Percentiles rank a stretch among this genome's conserved stretches.
Evolutionary conservation across 2,888 invertebrate species (phyloP).

Genomic region (Rhaphigaster nebulosa): DNA sequence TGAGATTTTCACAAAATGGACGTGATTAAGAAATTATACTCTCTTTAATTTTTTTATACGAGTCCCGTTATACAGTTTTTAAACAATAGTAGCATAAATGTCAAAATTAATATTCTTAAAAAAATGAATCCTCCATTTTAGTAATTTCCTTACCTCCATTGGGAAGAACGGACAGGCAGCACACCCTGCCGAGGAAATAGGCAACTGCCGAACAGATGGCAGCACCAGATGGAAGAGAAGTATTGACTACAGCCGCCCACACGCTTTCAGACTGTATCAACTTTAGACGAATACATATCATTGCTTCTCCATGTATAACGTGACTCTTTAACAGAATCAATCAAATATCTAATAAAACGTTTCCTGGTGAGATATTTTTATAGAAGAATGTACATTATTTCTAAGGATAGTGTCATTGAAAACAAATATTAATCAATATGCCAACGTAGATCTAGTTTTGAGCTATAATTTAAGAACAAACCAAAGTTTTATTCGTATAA

Average conservation of each 20-base stretch:
- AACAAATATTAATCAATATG: neutral
- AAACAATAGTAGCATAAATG: too few species aligned
- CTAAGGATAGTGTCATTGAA: neutral
- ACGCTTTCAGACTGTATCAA: neutral
- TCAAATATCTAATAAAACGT: neutral
- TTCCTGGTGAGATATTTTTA: neutral
- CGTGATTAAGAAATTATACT: too few species aligned
- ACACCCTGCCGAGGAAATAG: neutral
- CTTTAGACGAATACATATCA: neutral
- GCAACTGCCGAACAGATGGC: neutral
- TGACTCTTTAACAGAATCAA: neutral
- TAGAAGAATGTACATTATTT: too few species aligned
- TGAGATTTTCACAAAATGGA: too few species aligned
- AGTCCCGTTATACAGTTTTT: neutral
- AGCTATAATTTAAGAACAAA: too few species aligned
- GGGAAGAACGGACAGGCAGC: neutral
- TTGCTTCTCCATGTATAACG: neutral
- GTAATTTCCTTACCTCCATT: too few species aligned
- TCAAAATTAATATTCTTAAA: neutral
- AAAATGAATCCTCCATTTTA: neutral
- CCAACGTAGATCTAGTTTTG: too few species aligned
- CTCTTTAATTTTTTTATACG: too few species aligned
- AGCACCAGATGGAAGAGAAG: neutral
- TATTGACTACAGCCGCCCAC: constrained; percentile 26
- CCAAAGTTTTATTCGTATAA: too few species aligned